Evolutionary conservation across 2,888 invertebrate species (phyloP).

Genomic region (Quadriops clusia): DNA sequence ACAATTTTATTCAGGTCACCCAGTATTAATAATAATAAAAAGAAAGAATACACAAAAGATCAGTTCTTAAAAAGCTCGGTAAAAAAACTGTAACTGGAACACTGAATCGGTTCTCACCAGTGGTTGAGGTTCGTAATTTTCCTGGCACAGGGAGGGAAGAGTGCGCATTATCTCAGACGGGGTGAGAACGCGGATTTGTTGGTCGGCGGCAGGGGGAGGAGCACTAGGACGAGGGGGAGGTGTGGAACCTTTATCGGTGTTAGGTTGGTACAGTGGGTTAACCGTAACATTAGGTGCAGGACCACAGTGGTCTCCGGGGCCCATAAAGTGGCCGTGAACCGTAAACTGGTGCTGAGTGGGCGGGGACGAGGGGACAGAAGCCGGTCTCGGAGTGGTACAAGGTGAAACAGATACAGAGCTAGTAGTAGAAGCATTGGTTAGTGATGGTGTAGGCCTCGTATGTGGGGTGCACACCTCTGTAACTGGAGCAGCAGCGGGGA

Average conservation of each 20-base stretch:
- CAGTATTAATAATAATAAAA: constrained; percentile 17
- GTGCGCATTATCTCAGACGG: constrained; percentile 87
- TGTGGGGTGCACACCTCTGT: constrained; percentile 37
- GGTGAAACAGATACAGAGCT: constrained; percentile 18
- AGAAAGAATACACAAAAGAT: constrained; percentile 16
- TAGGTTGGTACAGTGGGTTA: constrained; percentile 42
- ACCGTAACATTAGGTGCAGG: constrained; percentile 59
- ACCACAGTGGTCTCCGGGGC: constrained; percentile 42
- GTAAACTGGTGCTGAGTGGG: constrained; percentile 37
- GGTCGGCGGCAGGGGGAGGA: constrained; percentile 44
- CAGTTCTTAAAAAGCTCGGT: constrained; percentile 15
- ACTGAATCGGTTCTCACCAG: constrained; percentile 27
- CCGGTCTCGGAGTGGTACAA: constrained; percentile 15
- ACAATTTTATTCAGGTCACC: too few species aligned
- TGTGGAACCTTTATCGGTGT: constrained; percentile 10
- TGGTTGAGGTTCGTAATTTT: constrained; percentile 50
- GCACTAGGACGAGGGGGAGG: constrained; percentile 14
- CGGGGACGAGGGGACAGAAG: constrained; percentile 21
- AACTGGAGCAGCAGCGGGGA: constrained; percentile 24
- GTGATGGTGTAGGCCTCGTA: constrained; percentile 27
- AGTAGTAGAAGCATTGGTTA: constrained; percentile 16
- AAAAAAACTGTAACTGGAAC: constrained; percentile 12
- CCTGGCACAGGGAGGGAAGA: constrained; percentile 70
- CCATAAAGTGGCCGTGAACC: constrained; percentile 34
- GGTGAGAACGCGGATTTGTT: constrained; percentile 79